Evolutionary conservation across 1,140 invertebrate species (phyloP).

Genomic region (Latrodectus geometricus): DNA sequence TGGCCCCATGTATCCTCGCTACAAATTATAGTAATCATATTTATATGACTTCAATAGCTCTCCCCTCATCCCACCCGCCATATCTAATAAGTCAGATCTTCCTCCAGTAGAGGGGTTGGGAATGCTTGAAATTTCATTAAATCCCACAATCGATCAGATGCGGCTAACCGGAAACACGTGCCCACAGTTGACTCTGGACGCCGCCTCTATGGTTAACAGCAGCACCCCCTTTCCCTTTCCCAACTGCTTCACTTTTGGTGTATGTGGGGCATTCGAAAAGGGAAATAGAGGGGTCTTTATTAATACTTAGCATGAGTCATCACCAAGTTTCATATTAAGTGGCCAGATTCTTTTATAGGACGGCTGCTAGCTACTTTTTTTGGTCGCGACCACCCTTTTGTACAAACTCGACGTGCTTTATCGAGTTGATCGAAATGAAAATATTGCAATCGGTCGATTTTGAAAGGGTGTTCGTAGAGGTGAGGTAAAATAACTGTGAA

Average conservation of each 20-base stretch:
- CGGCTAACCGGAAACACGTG: constrained; percentile 51
- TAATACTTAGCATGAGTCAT: constrained; percentile 55
- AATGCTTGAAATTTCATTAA: constrained; percentile 51
- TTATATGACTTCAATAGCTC: constrained; percentile 46
- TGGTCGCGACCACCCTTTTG: too few species aligned
- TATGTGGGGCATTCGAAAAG: neutral
- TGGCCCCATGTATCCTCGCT: neutral
- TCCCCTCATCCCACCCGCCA: neutral
- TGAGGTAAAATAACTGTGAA: too few species aligned
- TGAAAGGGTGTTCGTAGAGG: too few species aligned
- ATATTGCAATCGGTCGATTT: too few species aligned
- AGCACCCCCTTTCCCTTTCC: neutral
- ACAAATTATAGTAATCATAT: constrained; percentile 59
- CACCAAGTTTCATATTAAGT: constrained; percentile 14
- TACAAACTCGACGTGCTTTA: too few species aligned
- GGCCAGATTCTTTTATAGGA: neutral
- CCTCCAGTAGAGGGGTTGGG: constrained; percentile 1
- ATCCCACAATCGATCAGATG: constrained; percentile 35
- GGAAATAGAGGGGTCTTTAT: constrained; percentile 16
- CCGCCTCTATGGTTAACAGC: neutral
- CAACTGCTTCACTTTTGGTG: neutral
- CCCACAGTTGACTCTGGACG: constrained; percentile 45
- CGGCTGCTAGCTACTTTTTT: neutral
- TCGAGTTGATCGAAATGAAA: too few species aligned
- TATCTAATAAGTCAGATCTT: constrained; percentile 53